Percentiles rank a stretch among this genome's conserved stretches.
These are phyloP conservation scores for Antigone vipio DNA, from an alignment of 2,113 vertebrate genomes.

Conservation along the genomic window DNA sequence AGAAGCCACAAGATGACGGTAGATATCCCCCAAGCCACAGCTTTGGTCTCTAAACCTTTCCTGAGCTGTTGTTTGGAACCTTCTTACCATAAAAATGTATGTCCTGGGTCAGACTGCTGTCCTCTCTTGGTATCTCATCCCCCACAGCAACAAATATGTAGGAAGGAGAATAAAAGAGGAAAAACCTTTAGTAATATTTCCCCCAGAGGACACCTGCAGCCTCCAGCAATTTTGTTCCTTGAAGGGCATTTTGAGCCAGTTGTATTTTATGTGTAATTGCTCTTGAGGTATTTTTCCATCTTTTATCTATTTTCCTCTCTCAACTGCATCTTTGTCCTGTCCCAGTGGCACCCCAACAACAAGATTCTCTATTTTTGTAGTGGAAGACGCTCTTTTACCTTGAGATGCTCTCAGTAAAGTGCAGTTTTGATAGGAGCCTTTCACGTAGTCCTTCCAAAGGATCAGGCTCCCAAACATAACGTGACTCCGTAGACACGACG, in stretches of 20 bases:
- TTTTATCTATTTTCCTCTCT: neutral
- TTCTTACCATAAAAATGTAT: neutral
- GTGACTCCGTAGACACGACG: accelerated
- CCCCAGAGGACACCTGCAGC: neutral
- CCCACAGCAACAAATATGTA: neutral
- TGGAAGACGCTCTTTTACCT: neutral
- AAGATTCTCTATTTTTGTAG: neutral
- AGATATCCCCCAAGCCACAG: neutral
- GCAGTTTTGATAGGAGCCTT: neutral
- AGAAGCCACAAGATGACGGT: neutral
- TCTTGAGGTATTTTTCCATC: neutral
- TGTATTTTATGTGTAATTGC: neutral
- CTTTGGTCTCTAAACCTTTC: neutral
- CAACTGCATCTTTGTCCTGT: neutral
- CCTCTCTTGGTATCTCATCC: neutral
- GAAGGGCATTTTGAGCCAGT: neutral
- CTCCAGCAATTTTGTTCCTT: neutral
- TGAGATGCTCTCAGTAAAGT: neutral
- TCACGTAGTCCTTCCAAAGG: neutral
- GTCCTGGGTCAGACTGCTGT: neutral
- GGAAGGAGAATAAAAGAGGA: neutral
- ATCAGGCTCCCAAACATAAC: neutral
- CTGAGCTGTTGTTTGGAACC: neutral
- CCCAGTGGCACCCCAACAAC: neutral
- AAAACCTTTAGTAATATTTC: neutral